phyloP scores from a whole-genome alignment of 2,888 invertebrate genomes.

The Protodeltote pygarga region DNA sequence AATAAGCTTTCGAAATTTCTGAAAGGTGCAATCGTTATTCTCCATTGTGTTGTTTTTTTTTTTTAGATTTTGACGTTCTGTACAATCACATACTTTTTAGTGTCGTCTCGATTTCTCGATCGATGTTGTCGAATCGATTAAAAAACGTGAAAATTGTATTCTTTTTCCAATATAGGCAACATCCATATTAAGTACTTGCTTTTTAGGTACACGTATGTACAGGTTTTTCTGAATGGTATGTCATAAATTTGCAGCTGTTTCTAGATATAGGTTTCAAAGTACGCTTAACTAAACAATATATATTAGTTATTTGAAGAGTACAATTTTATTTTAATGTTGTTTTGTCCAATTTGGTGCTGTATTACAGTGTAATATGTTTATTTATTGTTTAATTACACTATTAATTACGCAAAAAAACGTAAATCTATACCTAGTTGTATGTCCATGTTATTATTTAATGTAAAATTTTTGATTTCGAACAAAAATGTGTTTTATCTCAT shows the following conservation, averaged over 20 bases:
- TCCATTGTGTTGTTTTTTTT: too few species aligned
- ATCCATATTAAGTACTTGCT: constrained; percentile 8
- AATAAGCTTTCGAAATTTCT: too few species aligned
- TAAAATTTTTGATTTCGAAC: constrained; percentile 27
- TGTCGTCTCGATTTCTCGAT: too few species aligned
- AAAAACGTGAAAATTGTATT: too few species aligned
- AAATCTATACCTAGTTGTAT: constrained; percentile 7
- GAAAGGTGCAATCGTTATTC: too few species aligned
- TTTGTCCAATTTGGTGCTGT: constrained; percentile 30
- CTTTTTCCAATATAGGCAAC: too few species aligned
- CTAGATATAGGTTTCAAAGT: constrained; percentile 41
- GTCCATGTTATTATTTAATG: not conserved
- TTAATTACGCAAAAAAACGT: too few species aligned
- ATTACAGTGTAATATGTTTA: constrained; percentile 7
- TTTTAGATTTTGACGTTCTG: too few species aligned
- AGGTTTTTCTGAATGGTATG: constrained; percentile 9
- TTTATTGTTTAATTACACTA: constrained; percentile 16
- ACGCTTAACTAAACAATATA: constrained; percentile 41
- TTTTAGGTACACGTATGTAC: not conserved
- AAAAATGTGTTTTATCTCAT: constrained; percentile 16
- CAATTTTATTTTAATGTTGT: constrained; percentile 30
- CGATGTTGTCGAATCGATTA: too few species aligned
- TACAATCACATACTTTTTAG: too few species aligned
- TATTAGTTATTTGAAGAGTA: constrained; percentile 37
- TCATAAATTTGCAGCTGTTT: constrained; percentile 34